Percentiles rank a stretch among this genome's conserved stretches.
These are phyloP conservation scores for Anableps anableps DNA, from an alignment of 2,797 vertebrate species.

Conservation along the genomic window DNA sequence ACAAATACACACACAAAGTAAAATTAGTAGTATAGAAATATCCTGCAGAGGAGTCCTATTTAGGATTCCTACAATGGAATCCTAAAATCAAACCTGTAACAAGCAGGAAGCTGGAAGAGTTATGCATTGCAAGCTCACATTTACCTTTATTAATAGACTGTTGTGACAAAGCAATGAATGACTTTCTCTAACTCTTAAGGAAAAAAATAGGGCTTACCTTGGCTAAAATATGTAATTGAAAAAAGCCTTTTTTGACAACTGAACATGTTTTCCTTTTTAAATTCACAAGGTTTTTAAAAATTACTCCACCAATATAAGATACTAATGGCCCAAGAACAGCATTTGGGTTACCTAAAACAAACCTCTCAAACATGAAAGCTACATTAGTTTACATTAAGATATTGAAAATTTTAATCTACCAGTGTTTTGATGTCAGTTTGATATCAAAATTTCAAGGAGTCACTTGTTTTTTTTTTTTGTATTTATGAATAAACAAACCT, in stretches of 20 bases:
- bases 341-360: neutral
- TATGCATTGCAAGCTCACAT: neutral
- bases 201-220: neutral
- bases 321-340: neutral
- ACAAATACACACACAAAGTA: neutral
- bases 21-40: neutral
- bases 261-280: too few relatives aligned
- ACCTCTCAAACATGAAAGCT: neutral
- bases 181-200: neutral
- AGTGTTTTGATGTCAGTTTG: neutral
- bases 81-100: neutral
- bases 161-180: neutral
- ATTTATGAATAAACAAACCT: neutral
- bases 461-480: neutral
- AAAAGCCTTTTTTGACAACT: too few relatives aligned
- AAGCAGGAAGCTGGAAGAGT: neutral
- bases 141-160: neutral
- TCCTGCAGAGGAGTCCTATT: neutral
- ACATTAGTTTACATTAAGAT: neutral
- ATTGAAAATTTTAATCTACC: neutral
- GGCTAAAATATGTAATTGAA: too few relatives aligned
- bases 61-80: neutral
- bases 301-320: neutral
- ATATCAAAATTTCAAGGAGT: neutral
- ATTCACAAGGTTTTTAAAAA: neutral